Evolutionary conservation across 2,797 vertebrate genomes (phyloP).

Genomic region (Tamandua tetradactyla): DNA sequence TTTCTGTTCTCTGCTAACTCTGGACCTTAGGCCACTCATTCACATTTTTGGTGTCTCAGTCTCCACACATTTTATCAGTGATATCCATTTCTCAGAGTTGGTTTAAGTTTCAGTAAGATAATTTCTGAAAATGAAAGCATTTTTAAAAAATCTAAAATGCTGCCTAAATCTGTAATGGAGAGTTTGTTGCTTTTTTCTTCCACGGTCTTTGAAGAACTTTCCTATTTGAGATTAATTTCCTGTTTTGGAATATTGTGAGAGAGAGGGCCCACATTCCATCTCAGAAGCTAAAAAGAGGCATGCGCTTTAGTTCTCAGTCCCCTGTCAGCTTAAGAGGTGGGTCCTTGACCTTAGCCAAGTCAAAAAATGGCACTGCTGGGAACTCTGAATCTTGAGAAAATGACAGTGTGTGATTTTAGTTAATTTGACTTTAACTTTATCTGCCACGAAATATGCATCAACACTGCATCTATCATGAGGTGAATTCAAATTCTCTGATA

Average conservation of each 20-base stretch:
- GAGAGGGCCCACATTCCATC: neutral
- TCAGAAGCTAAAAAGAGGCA: neutral
- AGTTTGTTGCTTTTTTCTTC: neutral
- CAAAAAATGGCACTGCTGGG: neutral
- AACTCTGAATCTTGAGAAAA: neutral
- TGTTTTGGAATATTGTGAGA: neutral
- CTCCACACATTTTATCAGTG: neutral
- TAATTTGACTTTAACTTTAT: neutral
- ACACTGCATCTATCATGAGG: neutral
- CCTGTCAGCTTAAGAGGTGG: neutral
- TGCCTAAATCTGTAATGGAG: neutral
- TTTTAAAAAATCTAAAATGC: neutral
- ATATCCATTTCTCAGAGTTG: neutral
- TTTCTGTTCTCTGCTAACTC: neutral
- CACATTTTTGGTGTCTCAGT: neutral
- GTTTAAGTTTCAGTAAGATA: neutral
- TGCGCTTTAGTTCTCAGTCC: neutral
- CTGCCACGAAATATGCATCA: neutral
- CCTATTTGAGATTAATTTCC: neutral
- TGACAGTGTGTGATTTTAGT: neutral
- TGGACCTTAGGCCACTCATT: neutral
- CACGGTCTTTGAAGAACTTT: neutral
- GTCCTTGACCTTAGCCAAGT: neutral
- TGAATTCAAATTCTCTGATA: neutral
- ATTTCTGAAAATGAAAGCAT: neutral